Evolutionary conservation across 2,888 invertebrate genomes (phyloP), one percentile per base, ranked within the genome.

Genomic region (Morinoia aosen): DNA sequence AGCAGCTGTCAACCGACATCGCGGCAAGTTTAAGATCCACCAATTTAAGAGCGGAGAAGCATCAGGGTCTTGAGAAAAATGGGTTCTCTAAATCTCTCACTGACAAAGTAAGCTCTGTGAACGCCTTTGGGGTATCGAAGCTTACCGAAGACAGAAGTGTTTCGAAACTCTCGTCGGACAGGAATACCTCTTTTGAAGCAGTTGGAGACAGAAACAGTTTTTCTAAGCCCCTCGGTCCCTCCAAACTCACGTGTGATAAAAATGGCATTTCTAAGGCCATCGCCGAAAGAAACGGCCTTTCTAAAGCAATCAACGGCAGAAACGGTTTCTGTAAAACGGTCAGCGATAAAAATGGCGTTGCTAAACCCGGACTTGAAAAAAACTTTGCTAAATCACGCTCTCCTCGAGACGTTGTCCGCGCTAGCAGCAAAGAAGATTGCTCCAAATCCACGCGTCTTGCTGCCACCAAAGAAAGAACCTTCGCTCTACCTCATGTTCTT

Each of bases 401-500:
- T 76, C 3, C 61, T 12, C 12, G 61, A 61, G 61, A 61, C 61
- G 19, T 19, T 12, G 61, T 33, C 33, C 76, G 76, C 8, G 48
- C 48, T 5, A 76, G 33, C 48, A 39, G 39, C 40, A 48, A 40
- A 19, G 93, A 57, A 7, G 57, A 93, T 0, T 16, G 11, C 12
- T 19, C 25, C 16, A 93, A 57, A 57, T 16, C 56, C 58, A 93
- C 93, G 7, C 93, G 93, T 25, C 93, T 93, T 11, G 57, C 93
- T 56, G 93, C 57, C 48, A 93, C 93, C 93, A 93, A 93, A 93
- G 93, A 93, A 14, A 93, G 58, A 57, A 93, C 56, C 57, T 93
- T 93, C 48, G 56, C 93, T 93, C 93, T 93, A 93, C 93, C 93
- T 93, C 93, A 93, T 93, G 57, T 48, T 57, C 33, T 93, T 93